phyloP scores from a whole-genome alignment of 2,797 vertebrate genomes.

The Intellagama lesueurii region DNA sequence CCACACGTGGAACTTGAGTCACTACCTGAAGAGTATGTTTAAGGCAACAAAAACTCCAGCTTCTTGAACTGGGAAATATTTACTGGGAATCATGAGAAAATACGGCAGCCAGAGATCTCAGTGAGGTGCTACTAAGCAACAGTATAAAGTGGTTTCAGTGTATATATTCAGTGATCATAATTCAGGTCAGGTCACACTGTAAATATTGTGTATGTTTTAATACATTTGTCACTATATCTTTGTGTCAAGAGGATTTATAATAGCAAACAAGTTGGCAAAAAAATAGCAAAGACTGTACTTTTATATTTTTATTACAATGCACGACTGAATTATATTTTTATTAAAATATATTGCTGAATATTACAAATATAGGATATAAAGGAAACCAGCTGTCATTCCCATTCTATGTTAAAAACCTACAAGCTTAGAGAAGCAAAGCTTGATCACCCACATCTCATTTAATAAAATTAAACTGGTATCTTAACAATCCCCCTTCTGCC shows the following conservation, averaged over 20 bases:
- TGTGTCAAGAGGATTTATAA: background rate
- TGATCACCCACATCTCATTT: background rate
- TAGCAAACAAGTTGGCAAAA: background rate
- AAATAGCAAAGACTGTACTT: background rate
- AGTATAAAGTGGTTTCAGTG: background rate
- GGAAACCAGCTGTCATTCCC: background rate
- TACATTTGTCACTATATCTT: background rate
- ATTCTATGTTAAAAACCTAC: background rate
- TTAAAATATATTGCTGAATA: background rate
- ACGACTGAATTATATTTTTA: background rate
- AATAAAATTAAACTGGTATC: background rate
- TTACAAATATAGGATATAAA: background rate
- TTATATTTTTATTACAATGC: background rate
- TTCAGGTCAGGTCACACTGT: background rate
- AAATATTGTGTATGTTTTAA: slow-evolving; percentile 7
- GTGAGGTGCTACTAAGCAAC: background rate
- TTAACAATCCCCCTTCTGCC: too few relatives aligned
- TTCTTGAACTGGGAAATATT: background rate
- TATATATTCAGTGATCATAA: background rate
- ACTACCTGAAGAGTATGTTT: background rate
- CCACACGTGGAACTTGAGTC: background rate
- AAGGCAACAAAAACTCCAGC: background rate
- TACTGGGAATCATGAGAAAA: background rate
- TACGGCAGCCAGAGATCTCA: background rate
- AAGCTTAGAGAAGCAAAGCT: background rate